Conservation (phyloP, 2,888 invertebrate genomes). For the Alcis repandata region DNA sequence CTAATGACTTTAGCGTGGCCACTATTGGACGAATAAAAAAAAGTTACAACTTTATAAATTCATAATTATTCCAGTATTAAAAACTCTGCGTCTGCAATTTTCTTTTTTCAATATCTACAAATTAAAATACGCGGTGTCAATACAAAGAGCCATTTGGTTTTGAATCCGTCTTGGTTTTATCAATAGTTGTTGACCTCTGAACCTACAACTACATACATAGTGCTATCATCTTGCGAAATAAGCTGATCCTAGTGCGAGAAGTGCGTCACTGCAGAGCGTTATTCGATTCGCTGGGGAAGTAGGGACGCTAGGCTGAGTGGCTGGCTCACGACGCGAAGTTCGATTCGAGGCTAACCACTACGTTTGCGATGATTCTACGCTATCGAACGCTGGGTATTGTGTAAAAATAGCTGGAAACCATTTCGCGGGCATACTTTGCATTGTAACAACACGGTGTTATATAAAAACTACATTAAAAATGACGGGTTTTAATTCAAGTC, state of each 20-base stretch:
- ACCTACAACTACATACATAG: constrained; percentile 48
- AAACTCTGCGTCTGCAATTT: too few relatives aligned
- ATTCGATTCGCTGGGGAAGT: too few relatives aligned
- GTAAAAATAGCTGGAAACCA: constrained; percentile 47
- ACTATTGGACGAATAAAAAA: too few relatives aligned
- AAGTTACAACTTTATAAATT: too few relatives aligned
- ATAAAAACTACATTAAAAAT: constrained; percentile 54
- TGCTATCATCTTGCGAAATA: constrained; percentile 57
- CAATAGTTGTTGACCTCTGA: constrained; percentile 54
- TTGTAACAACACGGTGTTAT: constrained; percentile 27
- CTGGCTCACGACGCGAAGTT: background rate
- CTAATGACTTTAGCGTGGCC: too few relatives aligned
- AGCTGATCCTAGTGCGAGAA: constrained; percentile 12
- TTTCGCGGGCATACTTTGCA: constrained; percentile 39
- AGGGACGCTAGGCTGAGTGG: too few relatives aligned
- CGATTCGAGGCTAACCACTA: constrained; percentile 32
- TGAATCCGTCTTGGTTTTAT: constrained; percentile 49
- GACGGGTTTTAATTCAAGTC: constrained; percentile 61
- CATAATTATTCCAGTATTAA: too few relatives aligned
- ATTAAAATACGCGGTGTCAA: too few relatives aligned
- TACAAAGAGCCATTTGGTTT: constrained; percentile 50
- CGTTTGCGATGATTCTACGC: constrained; percentile 34
- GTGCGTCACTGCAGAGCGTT: constrained; percentile 32
- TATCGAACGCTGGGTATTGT: constrained; percentile 40
- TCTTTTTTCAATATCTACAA: too few relatives aligned